Percentiles rank a stretch among this genome's conserved stretches.
Evolutionary conservation across 2,113 vertebrate species (phyloP).

Genomic region (Halichoeres trimaculatus): DNA sequence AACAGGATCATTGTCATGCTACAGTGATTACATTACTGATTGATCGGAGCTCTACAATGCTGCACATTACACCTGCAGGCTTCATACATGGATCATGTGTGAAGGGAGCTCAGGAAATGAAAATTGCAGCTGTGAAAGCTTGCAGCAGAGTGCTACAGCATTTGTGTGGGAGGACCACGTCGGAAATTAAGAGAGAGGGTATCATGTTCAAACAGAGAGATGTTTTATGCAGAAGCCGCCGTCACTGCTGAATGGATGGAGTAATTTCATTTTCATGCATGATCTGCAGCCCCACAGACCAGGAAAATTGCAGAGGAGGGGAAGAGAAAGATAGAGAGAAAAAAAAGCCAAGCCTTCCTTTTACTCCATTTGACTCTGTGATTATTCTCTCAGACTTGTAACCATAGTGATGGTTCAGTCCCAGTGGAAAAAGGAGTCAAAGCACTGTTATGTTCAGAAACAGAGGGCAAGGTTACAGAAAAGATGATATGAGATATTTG

Average conservation of each 20-base stretch:
- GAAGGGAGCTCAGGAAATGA: constrained; percentile 52
- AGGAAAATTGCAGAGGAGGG: constrained; percentile 74
- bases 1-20: constrained; percentile 31
- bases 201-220: constrained; percentile 80
- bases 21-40: constrained; percentile 38
- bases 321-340: constrained; percentile 54
- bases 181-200: constrained; percentile 78
- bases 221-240: constrained; percentile 82
- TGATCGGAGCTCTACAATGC: constrained; percentile 2
- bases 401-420: constrained; percentile 65
- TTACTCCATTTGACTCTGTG: constrained; percentile 68
- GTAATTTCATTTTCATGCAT: constrained; percentile 85
- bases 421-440: constrained; percentile 1
- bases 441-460: background rate
- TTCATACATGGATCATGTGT: constrained; percentile 38
- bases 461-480: background rate
- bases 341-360: constrained; percentile 50
- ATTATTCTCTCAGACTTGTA: constrained; percentile 74
- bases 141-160: constrained; percentile 38
- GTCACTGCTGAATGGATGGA: constrained; percentile 77
- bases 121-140: constrained; percentile 45
- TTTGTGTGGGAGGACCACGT: constrained; percentile 62
- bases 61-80: constrained; percentile 25
- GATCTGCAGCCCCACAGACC: constrained; percentile 77
- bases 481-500: constrained; percentile 6